Base-by-base conservation (phyloP, 1,140 invertebrate species). In the Drosophila grimshawi region DNA sequence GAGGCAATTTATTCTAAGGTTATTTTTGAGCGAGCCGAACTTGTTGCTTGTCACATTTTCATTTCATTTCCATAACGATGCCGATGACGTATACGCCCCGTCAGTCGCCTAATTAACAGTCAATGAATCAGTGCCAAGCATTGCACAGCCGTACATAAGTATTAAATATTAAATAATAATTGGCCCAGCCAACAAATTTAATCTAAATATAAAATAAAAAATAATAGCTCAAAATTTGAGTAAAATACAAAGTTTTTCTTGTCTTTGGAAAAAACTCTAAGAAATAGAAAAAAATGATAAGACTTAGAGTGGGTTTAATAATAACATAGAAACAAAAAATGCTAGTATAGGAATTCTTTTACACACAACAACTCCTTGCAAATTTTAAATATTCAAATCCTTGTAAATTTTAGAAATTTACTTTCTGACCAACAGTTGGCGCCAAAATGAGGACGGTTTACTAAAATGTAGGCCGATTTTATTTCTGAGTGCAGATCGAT, bases 1-100 rank as follows among this genome's bases (percentile, higher is more conserved):
- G 83, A 89, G 73, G 83, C 85, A 88, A 86, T 86, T 86, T 80
- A 86, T 86, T 89, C 83, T 86, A 86, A 86, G 83, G 83, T 86
- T 86, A 88, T 86, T 83, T 74, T 83, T 74, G 62, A 74, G 56
- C 77, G 76, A 89, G 80, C 2, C 19, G 89, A 82, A 86, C 83
- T 86, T 86, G 83, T 86, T 86, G 83, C 83, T 80, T 19, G 19
- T 19, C 85, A 80, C 85, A 89, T 88, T 88, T 86, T 77, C 80
- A 80, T 88, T 86, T 88, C 83, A 83, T 89, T 89, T 86, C 88
- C 79, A 19, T 19, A 19, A 0, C 19, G 19, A 19, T 33, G 33
- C 3, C 4, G 77, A 86, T 86, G 83, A 89, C 80, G 83, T 86
- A 89, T 86, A 67, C 67, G 76, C 73, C 62, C 68, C 51, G 73